Base-by-base conservation (phyloP, 2,888 invertebrate species). In the Oscheius myriophilus region DNA sequence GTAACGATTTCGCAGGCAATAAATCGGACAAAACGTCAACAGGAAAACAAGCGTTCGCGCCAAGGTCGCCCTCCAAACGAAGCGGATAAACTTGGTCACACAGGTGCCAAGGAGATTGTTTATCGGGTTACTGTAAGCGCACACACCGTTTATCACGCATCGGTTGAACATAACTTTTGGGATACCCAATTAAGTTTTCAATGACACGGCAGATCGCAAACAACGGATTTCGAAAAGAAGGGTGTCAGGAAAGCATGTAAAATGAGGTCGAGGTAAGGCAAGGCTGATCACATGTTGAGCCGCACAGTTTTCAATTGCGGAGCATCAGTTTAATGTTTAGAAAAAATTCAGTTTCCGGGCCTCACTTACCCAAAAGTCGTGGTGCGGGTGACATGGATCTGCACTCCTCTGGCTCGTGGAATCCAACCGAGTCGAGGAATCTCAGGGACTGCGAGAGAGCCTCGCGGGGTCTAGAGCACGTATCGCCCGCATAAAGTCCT, bases 401-500 rank as follows among this genome's bases (percentile, higher is more conserved):
- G 66, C 86, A 86, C 53, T 86, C 86, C 25, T 72, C 72, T n/a
- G 84, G 84, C 66, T 84, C 84, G 61, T 82, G 82, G 59, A 77
- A 84, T 23, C 84, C 85, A 25, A 83, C 80, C 1, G 82, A 81
- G 59, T 82, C 81, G 21, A 86, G 68, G 70, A 84, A 86, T 25
- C 84, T 73, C 16, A 86, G 78, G 1, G 84, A 76, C 70, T 85
- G 86, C 14, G 80, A 79, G 7, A 86, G 69, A 25, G 84, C 78
- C 70, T 84, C 85, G 26, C 83, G 77, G 14, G 83, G 76, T 63
- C 84, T 75, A 23, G 82, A 82, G 67, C 86, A 86, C 11, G 83
- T 80, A 70, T 86, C 86, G 18, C 84, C 86, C 23, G 84, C 86
- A 57, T 83, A 83, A 18, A 86, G 76, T 41, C 85, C 85, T 80